These are phyloP conservation scores for Tauraco hartlaubi DNA, from an alignment of 2,797 vertebrate species.

Conservation along the genomic window DNA sequence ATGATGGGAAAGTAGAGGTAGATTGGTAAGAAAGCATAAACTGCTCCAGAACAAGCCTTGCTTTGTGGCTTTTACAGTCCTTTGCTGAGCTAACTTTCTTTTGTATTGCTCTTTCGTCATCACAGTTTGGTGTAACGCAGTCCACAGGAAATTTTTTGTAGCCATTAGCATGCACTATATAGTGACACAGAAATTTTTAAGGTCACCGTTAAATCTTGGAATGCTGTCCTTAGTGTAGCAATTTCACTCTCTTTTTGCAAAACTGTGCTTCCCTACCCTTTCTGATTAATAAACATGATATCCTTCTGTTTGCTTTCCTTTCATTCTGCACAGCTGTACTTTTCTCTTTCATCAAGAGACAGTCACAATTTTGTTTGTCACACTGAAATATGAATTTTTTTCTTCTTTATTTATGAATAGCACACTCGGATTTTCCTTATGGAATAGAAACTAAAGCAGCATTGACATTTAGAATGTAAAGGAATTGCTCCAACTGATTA, in stretches of 20 bases:
- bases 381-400: background rate
- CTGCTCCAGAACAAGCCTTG: background rate
- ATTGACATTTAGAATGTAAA: constrained; percentile 47
- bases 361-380: constrained; percentile 32
- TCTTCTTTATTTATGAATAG: constrained; percentile 28
- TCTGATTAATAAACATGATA: constrained; percentile 42
- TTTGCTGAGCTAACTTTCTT: background rate
- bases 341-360: constrained; percentile 14
- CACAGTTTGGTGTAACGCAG: background rate
- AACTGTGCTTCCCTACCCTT: background rate
- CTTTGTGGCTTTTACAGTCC: background rate
- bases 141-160: background rate
- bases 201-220: background rate
- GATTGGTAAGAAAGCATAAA: background rate
- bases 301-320: constrained; percentile 32
- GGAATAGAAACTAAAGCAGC: constrained; percentile 36
- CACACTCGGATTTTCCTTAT: constrained; percentile 10
- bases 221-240: background rate
- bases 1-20: background rate
- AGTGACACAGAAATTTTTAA: background rate
- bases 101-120: background rate
- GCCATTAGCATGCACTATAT: background rate
- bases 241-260: background rate
- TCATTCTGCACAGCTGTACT: constrained; percentile 41
- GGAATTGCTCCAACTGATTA: constrained; percentile 36